Percentiles rank a stretch among this genome's conserved stretches.
phyloP scores from a whole-genome alignment of 2,888 invertebrate genomes.

The Diplolepis rosae region DNA sequence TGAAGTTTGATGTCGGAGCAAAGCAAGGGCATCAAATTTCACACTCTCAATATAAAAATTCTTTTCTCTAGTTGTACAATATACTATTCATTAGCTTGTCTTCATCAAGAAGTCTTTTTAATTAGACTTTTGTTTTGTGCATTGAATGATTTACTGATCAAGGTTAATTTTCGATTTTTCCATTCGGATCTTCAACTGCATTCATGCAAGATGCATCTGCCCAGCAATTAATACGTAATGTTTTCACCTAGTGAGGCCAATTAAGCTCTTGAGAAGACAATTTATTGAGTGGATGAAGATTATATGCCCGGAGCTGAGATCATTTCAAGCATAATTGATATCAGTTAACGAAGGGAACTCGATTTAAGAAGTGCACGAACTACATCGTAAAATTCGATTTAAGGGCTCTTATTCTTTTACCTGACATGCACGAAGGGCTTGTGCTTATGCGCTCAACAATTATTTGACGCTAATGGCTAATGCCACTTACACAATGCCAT shows the following conservation, averaged over 20 bases:
- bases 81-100: too few relatives aligned
- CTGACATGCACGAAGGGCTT: constrained; percentile 1
- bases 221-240: not conserved
- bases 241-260: not conserved
- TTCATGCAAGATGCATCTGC: not conserved
- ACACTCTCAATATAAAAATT: too few relatives aligned
- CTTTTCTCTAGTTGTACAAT: too few relatives aligned
- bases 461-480: constrained; percentile 27
- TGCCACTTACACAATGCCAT: constrained; percentile 6
- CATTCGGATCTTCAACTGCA: not conserved
- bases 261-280: constrained; percentile 14
- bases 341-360: constrained; percentile 28
- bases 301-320: not conserved
- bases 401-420: constrained; percentile 18
- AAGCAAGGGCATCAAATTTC: too few relatives aligned
- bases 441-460: constrained; percentile 20
- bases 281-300: constrained; percentile 17
- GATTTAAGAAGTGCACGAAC: constrained; percentile 7
- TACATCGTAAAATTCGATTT: constrained; percentile 21
- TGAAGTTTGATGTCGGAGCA: too few relatives aligned
- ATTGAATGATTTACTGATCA: too few relatives aligned
- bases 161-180: not conserved
- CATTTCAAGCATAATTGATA: constrained; percentile 20
- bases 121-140: too few relatives aligned
- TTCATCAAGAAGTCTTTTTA: too few relatives aligned